Evolutionary conservation across 2,113 vertebrate species (phyloP).

Genomic region (Hystrix cristata): DNA sequence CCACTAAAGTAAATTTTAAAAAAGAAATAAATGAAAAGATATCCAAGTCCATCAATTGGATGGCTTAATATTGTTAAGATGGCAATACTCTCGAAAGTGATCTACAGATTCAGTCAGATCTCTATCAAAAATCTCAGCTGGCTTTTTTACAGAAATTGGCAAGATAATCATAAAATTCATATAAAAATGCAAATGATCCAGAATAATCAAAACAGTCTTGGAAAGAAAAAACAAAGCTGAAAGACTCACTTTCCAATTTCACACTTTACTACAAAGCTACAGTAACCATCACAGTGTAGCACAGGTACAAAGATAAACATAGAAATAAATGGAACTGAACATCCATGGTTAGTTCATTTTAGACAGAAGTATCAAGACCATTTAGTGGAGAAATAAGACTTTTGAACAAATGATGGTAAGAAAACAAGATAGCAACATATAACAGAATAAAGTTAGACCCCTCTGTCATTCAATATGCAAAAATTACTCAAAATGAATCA

Average conservation of each 20-base stretch:
- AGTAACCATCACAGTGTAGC: neutral
- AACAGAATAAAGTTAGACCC: neutral
- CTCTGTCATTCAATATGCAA: neutral
- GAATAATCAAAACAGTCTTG: neutral
- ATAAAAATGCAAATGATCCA: neutral
- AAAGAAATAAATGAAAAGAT: neutral
- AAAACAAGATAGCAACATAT: neutral
- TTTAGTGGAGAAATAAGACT: slow-evolving; percentile 22
- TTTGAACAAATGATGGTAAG: neutral
- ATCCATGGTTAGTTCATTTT: neutral
- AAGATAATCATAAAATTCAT: neutral
- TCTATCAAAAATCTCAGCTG: neutral
- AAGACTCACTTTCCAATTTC: neutral
- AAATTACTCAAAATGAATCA: slow-evolving; percentile 38
- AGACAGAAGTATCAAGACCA: neutral
- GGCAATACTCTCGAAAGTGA: neutral
- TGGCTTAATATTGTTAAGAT: slow-evolving; percentile 6
- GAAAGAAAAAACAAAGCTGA: slow-evolving; percentile 14
- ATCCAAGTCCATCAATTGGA: neutral
- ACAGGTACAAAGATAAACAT: neutral
- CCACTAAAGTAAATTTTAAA: neutral
- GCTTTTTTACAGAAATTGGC: neutral
- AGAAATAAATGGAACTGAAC: neutral
- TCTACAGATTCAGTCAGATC: neutral
- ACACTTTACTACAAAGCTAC: neutral